Evolutionary conservation across 2,797 vertebrate genomes (phyloP).

Genomic region (Eulemur albifrons): DNA sequence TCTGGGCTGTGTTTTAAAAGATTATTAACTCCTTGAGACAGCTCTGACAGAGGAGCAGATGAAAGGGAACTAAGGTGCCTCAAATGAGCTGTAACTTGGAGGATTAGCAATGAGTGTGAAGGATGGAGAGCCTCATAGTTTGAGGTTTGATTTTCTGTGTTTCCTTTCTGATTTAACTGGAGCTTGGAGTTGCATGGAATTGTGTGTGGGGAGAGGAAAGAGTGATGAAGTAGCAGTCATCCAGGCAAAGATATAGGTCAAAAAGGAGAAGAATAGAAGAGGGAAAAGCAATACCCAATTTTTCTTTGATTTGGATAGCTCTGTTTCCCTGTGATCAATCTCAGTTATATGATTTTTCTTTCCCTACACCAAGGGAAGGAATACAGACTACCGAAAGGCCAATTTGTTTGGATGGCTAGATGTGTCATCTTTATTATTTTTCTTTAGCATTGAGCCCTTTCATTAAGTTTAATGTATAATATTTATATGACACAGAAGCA

Average conservation of each 20-base stretch:
- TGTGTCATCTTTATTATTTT: not conserved
- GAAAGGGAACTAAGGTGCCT: not conserved
- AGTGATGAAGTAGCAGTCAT: not conserved
- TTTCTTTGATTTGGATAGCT: not conserved
- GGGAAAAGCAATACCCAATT: not conserved
- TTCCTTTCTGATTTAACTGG: not conserved
- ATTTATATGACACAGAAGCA: not conserved
- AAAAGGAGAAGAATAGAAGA: not conserved
- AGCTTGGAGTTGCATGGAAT: not conserved
- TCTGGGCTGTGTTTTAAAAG: not conserved
- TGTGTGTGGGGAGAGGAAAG: not conserved
- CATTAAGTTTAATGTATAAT: slow-evolving; percentile 20
- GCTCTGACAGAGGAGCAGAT: not conserved
- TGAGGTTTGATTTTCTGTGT: not conserved
- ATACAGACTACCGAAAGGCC: not conserved
- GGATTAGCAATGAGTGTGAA: not conserved
- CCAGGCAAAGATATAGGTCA: not conserved
- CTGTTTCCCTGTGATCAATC: not conserved
- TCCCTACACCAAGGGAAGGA: not conserved
- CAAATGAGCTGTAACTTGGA: not conserved
- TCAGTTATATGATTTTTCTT: not conserved
- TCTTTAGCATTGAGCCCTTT: not conserved
- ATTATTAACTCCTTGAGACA: not conserved
- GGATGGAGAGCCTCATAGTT: not conserved
- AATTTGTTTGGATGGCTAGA: not conserved